Evolutionary conservation across 2,113 vertebrate genomes (phyloP), one percentile per base, ranked within the genome.

Genomic region (Protobothrops flavoviridis): DNA sequence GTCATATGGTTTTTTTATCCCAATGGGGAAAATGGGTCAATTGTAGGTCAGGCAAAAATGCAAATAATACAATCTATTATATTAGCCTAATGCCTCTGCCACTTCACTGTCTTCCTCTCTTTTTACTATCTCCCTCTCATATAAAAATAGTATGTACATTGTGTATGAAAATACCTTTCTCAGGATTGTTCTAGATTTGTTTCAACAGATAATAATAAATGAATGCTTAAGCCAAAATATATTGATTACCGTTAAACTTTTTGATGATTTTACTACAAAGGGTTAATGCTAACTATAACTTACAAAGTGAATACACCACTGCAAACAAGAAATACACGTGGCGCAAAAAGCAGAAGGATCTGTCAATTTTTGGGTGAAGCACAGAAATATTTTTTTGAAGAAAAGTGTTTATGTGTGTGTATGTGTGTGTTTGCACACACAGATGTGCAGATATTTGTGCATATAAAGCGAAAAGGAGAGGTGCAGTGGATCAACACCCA

Each of bases 351-450:
- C 91, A 74, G 15, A 26, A 92, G 81, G 91, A 11, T 64, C 86
- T 90, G 92, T 87, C 50, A 93, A 55, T 21, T 4, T 91, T 55
- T 92, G 91, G n/a, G 0, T 3, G 89, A 94, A 3, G 91, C 91
- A 95, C 45, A 94, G 92, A 94, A 96, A 95, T 94, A 21, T 48
- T 26, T 85, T 56, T 81, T 12, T n/a, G 24, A 90, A 48, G 5
- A 33, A 93, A 52, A 43, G 90, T 90, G 64, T 90, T 91, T 92
- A 94, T 93, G 94, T 93, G 86, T 2, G 2, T 23, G 1, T 57
- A 6, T 64, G 26, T 1, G 87, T 91, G 57, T 89, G 92, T 92
- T 94, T 92, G 93, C 91, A 59, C 2, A 1, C n/a, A 1, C n/a
- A 88, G 89, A 91, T 90, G 50, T 64, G 33, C n/a, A 81, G 33